Evolutionary conservation across 2,113 vertebrate species (phyloP).

Genomic region (Misgurnus mizolepis): DNA sequence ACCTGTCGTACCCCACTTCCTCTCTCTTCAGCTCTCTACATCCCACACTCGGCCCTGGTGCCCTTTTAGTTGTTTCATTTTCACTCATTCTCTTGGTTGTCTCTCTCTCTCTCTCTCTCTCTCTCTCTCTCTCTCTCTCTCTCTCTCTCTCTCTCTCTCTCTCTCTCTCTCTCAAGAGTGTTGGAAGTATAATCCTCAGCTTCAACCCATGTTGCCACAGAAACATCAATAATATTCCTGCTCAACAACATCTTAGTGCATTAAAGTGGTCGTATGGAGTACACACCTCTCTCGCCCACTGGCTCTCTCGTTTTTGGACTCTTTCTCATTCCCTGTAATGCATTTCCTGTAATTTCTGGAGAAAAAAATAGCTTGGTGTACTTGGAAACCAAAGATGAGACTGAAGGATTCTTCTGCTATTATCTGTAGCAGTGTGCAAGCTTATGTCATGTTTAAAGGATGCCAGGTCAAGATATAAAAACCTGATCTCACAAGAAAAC

Average conservation of each 20-base stretch:
- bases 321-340: slow-evolving; percentile 57
- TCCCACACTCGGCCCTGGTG: slow-evolving; percentile 42
- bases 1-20: slow-evolving; percentile 57
- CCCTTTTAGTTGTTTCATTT: slow-evolving; percentile 57
- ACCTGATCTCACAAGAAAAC: too few relatives aligned
- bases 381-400: slow-evolving; percentile 22
- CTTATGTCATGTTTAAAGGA: slow-evolving; percentile 22
- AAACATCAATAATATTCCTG: slow-evolving; percentile 85
- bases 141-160: slow-evolving; percentile 40
- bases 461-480: not conserved
- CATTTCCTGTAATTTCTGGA: slow-evolving; percentile 58
- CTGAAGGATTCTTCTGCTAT: slow-evolving; percentile 37
- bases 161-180: slow-evolving; percentile 55
- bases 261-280: slow-evolving; percentile 75
- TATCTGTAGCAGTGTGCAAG: slow-evolving; percentile 10
- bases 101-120: not conserved
- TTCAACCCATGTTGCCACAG: slow-evolving; percentile 78
- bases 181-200: slow-evolving; percentile 74
- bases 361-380: slow-evolving; percentile 55
- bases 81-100: slow-evolving; percentile 40
- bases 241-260: slow-evolving; percentile 80
- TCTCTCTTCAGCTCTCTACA: slow-evolving; percentile 37
- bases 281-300: slow-evolving; percentile 40
- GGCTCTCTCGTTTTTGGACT: slow-evolving; percentile 20
- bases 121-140: slow-evolving; percentile 33